Base-by-base conservation (phyloP, 2,888 invertebrate genomes). In the Steromphala cineraria region DNA sequence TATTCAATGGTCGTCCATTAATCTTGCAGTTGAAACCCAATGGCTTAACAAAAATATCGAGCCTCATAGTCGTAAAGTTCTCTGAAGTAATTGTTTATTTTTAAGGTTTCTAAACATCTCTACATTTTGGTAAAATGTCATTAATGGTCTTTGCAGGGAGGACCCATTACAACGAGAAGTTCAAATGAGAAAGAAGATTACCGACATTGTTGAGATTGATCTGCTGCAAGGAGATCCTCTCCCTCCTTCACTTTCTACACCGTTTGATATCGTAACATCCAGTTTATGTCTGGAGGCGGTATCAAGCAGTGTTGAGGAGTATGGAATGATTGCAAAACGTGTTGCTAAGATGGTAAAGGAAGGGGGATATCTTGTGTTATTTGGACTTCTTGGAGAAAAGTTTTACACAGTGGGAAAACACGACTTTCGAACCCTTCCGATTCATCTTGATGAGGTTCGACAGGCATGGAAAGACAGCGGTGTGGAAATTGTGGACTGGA, bases 211-310 rank as follows among this genome's bases (percentile, higher is more conserved):
- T 28, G 17, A n/a, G 10, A 19, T 76, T 8, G 76, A 76, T 31
- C 55, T 76, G 24, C 55, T 76, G 24, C 36, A 53, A 3, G 56
- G 15, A 8, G 24, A 53, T 2, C 53, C 53, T 24, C 55, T 55
- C 8, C 24, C n/a, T n/a, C 28, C 31, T 15, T 15, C 55, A 17
- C 4, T 40, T 31, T 74, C 19, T 31, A 55, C 24, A 40, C 40
- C 56, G 0, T 80, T 74, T 75, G 80, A 80, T 62, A 53, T 80
- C 75, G 62, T 80, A 40, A 75, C 56, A 2, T 75, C 80, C 0
- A 55, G 53, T 36, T 28, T 80, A 24, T 80, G 80, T 62, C 40
- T 80, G 1, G 80, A 80, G 13, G 74, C 62, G 2, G 75, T 62
- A 10, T 55, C 75, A 36, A 53, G 21, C 55, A 52, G 24, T 21